Evolutionary conservation across 1,140 invertebrate species (phyloP).

Genomic region (Drosophila repleta): DNA sequence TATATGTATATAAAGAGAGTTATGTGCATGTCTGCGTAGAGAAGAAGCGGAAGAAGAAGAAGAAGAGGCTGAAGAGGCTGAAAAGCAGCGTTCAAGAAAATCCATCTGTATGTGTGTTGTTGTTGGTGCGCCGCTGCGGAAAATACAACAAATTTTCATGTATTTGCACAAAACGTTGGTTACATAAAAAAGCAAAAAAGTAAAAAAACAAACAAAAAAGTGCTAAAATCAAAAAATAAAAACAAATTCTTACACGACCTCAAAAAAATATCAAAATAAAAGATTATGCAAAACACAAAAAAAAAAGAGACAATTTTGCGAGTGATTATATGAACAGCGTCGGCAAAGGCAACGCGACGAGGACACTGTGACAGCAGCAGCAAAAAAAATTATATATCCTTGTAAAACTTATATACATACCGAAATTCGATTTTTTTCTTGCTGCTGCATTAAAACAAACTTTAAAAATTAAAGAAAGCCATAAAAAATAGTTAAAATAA

Average conservation of each 20-base stretch:
- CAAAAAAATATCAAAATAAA: background rate
- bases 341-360: conserved; percentile 22
- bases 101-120: conserved; percentile 64
- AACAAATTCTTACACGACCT: background rate
- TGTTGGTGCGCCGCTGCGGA: conserved; percentile 50
- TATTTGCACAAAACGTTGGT: conserved; percentile 60
- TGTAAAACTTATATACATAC: conserved; percentile 76
- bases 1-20: conserved; percentile 41
- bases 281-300: conserved; percentile 23
- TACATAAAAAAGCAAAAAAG: conserved; percentile 64
- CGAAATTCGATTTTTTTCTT: conserved; percentile 63
- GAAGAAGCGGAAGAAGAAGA: conserved; percentile 35
- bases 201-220: conserved; percentile 19
- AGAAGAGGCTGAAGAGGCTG: conserved; percentile 39
- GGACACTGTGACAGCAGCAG: conserved; percentile 57
- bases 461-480: conserved; percentile 2
- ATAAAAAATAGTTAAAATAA: conserved; percentile 15
- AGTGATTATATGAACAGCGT: conserved; percentile 41
- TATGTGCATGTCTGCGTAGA: conserved; percentile 68
- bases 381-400: conserved; percentile 56
- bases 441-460: conserved; percentile 3
- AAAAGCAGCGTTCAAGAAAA: conserved; percentile 51
- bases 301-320: conserved; percentile 26
- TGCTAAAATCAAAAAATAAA: conserved; percentile 27
- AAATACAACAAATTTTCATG: conserved; percentile 57